Base-by-base conservation (phyloP, 2,797 vertebrate genomes). In the Alfaro cultratus region DNA sequence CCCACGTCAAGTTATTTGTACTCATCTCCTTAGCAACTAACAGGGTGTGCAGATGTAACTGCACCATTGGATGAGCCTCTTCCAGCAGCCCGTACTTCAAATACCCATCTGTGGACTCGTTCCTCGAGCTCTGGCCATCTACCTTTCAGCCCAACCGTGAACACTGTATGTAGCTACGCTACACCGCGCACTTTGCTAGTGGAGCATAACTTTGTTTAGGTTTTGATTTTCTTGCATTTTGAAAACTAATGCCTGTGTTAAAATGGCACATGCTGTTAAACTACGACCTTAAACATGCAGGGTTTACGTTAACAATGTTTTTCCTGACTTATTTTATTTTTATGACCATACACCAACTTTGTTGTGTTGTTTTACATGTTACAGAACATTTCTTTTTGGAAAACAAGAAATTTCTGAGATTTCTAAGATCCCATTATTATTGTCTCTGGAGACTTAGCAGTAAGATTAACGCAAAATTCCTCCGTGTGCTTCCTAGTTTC, bases 381-480 rank as follows among this genome's bases (percentile, higher is more conserved):
- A 2, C 21, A 45, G 26, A 16, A 16, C 0, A 23, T n/a, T 70
- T 68, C 11, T 71, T 8, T n/a, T 72, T 16, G 3, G 13, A 72
- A 72, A 29, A 72, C 13, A 2, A 16, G 15, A 15, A 72, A 45
- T 72, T 46, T 46, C 26, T 45, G 23, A n/a, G 18, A 39, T 68
- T 41, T 26, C 4, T n/a, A 16, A 45, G 29, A 94, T 92, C 91
- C 91, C 77, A 89, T 91, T 92, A 91, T 92, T 92, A 88, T 91
- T 39, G 84, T 88, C 86, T 85, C 82, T 81, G 26, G 85, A 85
- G 86, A 78, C 67, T 78, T 89, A 91, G 88, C 89, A 78, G 83
- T 31, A 10, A 86, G 88, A 86, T 92, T 85, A 76, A 88, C 77
- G 77, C 88, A 84, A 92, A 93, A 88, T 84, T 85, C 87, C 81